A percentile compares a stretch with the other conserved stretches of the same genome.
Conservation (phyloP, 2,113 vertebrate genomes). For the Cebus imitator region DNA sequence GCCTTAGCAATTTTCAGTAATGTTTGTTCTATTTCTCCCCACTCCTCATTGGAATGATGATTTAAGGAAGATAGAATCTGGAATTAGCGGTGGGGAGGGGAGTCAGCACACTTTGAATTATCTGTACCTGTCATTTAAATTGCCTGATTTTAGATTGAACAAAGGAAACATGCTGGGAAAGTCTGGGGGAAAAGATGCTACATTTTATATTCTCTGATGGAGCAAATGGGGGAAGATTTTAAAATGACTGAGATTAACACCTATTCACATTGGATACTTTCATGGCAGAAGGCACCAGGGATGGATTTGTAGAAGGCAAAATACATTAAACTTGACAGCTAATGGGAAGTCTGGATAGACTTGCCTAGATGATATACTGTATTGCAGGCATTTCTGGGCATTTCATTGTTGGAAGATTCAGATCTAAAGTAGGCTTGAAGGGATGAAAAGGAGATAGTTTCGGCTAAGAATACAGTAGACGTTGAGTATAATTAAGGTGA, state of each 20-base stretch:
- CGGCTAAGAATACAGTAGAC: background rate
- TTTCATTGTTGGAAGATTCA: background rate
- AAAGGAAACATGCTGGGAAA: background rate
- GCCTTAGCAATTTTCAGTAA: background rate
- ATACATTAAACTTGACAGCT: background rate
- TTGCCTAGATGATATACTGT: background rate
- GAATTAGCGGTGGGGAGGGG: background rate
- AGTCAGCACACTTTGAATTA: constrained; percentile 23
- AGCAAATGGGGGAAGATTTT: background rate
- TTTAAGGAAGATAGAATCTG: background rate
- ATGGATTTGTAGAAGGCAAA: background rate
- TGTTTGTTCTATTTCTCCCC: background rate
- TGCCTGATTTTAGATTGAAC: background rate
- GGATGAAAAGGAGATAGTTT: background rate
- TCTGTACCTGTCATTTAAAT: background rate
- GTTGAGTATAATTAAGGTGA: background rate
- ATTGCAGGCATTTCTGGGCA: background rate
- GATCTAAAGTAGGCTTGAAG: background rate
- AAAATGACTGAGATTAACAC: background rate
- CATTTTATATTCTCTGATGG: background rate
- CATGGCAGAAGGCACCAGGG: background rate
- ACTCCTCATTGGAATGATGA: background rate
- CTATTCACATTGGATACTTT: background rate
- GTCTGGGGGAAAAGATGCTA: background rate
- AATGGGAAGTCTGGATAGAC: background rate